phyloP scores from a whole-genome alignment of 2,113 vertebrate genomes.

The Lates calcarifer region DNA sequence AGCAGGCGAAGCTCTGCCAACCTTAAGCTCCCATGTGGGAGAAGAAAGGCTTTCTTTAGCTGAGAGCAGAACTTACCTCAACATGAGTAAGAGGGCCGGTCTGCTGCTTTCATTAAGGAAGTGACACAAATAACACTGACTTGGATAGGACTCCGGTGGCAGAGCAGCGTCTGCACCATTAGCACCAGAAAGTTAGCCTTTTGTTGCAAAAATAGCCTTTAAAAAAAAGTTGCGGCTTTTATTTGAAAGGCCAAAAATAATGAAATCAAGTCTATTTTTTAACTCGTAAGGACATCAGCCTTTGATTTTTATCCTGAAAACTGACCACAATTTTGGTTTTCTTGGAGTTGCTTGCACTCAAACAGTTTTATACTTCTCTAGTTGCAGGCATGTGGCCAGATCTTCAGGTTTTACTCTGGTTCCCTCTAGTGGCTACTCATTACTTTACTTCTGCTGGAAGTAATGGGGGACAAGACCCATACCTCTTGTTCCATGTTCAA shows the following conservation, averaged over 20 bases:
- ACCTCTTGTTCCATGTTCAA: background rate
- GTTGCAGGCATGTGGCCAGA: background rate
- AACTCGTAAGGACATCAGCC: constrained; percentile 20
- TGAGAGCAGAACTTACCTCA: constrained; percentile 71
- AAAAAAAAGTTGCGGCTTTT: constrained; percentile 44
- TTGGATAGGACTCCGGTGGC: constrained; percentile 53
- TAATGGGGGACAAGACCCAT: background rate
- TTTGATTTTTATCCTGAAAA: constrained; percentile 29
- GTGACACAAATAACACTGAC: constrained; percentile 74
- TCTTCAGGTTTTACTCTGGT: constrained; percentile 45
- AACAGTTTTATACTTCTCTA: constrained; percentile 34
- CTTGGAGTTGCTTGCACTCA: constrained; percentile 20
- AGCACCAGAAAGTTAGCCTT: constrained; percentile 65
- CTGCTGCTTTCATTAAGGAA: constrained; percentile 83
- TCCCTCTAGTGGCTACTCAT: constrained; percentile 45
- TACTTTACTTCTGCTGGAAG: background rate
- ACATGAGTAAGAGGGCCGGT: constrained; percentile 62
- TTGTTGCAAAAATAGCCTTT: constrained; percentile 65
- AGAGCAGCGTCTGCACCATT: constrained; percentile 61
- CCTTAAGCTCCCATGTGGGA: constrained; percentile 88
- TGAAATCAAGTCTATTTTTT: constrained; percentile 50
- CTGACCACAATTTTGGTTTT: constrained; percentile 16
- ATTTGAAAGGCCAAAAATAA: constrained; percentile 51
- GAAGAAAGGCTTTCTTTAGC: constrained; percentile 90
- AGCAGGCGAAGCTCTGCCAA: constrained; percentile 91